Conservation (phyloP, 2,888 invertebrate species). For the Rotaria sp. region DNA sequence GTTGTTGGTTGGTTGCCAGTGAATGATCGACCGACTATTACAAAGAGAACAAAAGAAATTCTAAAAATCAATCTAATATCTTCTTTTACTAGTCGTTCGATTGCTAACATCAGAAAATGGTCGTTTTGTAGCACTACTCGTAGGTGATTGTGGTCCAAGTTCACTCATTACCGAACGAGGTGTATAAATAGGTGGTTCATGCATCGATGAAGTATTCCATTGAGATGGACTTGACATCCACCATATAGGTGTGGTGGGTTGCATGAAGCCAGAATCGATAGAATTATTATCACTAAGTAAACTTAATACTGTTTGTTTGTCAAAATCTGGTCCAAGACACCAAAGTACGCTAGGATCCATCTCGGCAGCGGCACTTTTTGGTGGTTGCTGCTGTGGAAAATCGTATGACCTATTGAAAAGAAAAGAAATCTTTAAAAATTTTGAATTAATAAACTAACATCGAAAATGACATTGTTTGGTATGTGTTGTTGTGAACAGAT, state of each 20-base stretch:
- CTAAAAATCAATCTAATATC: not conserved
- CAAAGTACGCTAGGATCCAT: not conserved
- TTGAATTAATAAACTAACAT: not conserved
- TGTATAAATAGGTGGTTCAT: not conserved
- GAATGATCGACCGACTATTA: not conserved
- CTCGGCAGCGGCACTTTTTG: not conserved
- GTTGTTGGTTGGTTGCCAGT: not conserved
- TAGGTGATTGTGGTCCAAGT: not conserved
- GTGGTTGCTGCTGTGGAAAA: not conserved
- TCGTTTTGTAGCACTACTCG: not conserved
- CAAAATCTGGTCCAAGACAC: not conserved
- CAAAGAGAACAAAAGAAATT: not conserved
- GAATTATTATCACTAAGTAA: not conserved
- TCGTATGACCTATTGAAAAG: not conserved
- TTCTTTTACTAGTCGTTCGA: not conserved
- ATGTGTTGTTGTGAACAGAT: not conserved
- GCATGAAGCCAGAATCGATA: not conserved
- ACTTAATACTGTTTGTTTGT: not conserved
- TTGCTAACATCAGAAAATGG: not conserved
- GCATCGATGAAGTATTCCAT: not conserved
- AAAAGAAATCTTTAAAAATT: not conserved
- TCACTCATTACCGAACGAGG: conserved; percentile 5
- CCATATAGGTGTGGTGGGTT: not conserved
- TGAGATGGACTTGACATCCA: conserved; percentile 17
- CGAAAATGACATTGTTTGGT: not conserved